Evolutionary conservation across 2,113 vertebrate species (phyloP).

Genomic region (Halichoeres trimaculatus): DNA sequence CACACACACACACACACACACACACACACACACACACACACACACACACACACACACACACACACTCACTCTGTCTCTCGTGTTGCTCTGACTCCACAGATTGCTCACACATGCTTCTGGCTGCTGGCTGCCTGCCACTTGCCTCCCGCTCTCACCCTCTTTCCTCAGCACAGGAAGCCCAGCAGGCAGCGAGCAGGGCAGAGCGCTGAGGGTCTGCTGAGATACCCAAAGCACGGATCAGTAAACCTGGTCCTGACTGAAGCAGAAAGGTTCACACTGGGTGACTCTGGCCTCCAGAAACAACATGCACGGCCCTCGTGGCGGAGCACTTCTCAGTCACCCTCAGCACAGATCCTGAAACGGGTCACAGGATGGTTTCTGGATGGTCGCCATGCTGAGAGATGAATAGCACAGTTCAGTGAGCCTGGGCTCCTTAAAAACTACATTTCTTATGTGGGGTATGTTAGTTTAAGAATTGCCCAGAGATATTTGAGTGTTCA

Average conservation of each 20-base stretch:
- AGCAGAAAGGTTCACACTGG: slow-evolving; percentile 34
- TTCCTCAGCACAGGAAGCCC: slow-evolving; percentile 59
- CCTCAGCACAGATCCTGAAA: neutral
- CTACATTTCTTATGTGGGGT: slow-evolving; percentile 36
- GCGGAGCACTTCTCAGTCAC: neutral
- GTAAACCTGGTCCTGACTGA: slow-evolving; percentile 36
- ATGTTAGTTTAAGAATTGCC: slow-evolving; percentile 42
- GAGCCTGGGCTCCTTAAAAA: slow-evolving; percentile 15
- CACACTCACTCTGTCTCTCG: no score
- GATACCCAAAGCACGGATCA: slow-evolving; percentile 35
- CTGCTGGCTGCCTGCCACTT: slow-evolving; percentile 62
- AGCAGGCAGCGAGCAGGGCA: slow-evolving; percentile 47
- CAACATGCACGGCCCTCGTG: slow-evolving; percentile 9
- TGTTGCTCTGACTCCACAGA: slow-evolving; percentile 50
- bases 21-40: no score
- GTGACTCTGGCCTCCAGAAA: slow-evolving; percentile 40
- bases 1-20: no score
- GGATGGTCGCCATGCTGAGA: slow-evolving; percentile 26
- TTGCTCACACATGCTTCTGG: slow-evolving; percentile 74
- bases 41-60: no score
- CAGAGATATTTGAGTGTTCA: slow-evolving; percentile 33
- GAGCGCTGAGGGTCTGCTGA: slow-evolving; percentile 36
- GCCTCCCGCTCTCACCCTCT: slow-evolving; percentile 32
- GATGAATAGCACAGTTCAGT: slow-evolving; percentile 28
- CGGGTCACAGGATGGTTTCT: slow-evolving; percentile 17